A percentile compares a stretch with the other conserved stretches of the same genome.
Evolutionary conservation across 1,140 invertebrate species (phyloP).

Genomic region (Drosophila hydei): DNA sequence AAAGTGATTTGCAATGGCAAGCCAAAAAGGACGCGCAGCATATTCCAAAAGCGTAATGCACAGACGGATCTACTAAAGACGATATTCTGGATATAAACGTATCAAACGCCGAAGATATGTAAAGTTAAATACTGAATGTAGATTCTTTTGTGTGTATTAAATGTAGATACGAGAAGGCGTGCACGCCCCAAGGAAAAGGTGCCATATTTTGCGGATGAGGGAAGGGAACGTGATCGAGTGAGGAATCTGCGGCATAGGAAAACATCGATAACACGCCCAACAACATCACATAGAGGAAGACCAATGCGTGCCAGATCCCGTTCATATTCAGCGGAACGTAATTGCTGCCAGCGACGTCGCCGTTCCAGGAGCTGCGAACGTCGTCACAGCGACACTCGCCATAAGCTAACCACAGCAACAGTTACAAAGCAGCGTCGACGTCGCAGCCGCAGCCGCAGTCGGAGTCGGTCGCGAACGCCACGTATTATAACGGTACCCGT

Average conservation of each 20-base stretch:
- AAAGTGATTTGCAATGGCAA: constrained; percentile 39
- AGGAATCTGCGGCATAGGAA: constrained; percentile 21
- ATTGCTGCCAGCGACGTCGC: constrained; percentile 8
- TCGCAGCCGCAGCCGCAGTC: constrained; percentile 27
- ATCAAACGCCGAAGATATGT: background rate
- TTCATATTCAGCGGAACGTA: constrained; percentile 34
- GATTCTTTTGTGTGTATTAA: constrained; percentile 22
- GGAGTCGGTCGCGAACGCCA: constrained; percentile 36
- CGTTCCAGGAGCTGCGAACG: constrained; percentile 34
- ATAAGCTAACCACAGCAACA: background rate
- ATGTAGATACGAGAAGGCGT: constrained; percentile 32
- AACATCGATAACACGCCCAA: constrained; percentile 13
- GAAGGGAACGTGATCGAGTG: constrained; percentile 52
- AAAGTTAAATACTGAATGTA: background rate
- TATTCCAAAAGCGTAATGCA: background rate
- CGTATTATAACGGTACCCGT: constrained; percentile 62
- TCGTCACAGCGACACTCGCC: background rate
- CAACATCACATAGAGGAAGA: constrained; percentile 1
- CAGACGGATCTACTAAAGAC: background rate
- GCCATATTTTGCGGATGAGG: constrained; percentile 59
- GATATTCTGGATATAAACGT: background rate
- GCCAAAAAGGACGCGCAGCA: constrained; percentile 12
- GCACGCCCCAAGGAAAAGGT: constrained; percentile 33
- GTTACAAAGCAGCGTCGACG: constrained; percentile 17
- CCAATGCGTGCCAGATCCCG: constrained; percentile 19